phyloP scores from a whole-genome alignment of 2,113 vertebrate genomes.

The Galeopterus variegatus region DNA sequence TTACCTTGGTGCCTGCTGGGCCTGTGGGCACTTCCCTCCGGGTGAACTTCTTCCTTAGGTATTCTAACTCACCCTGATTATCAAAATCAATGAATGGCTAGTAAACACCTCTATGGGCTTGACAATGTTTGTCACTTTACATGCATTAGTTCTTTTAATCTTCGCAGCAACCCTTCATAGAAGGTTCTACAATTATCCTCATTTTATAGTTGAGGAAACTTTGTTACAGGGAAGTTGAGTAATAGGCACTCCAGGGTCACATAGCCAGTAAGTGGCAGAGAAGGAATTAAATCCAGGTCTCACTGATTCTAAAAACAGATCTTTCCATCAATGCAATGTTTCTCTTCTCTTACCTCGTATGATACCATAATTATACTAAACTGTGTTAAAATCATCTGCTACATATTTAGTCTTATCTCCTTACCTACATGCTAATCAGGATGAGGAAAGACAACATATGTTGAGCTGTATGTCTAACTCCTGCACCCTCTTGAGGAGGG shows the following conservation, averaged over 20 bases:
- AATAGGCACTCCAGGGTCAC: not conserved
- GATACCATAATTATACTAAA: not conserved
- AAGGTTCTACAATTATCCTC: not conserved
- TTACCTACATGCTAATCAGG: not conserved
- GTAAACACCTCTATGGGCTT: not conserved
- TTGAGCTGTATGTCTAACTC: not conserved
- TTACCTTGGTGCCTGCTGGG: too few relatives aligned
- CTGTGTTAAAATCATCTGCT: not conserved
- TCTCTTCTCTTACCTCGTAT: not conserved
- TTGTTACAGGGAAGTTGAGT: not conserved
- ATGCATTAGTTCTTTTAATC: not conserved
- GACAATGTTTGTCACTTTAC: not conserved
- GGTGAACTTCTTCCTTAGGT: not conserved
- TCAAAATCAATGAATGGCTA: not conserved
- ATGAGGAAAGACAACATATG: not conserved
- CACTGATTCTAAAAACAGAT: slow-evolving; percentile 18
- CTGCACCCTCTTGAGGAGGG: not conserved
- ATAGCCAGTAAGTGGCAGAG: not conserved
- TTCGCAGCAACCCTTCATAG: not conserved
- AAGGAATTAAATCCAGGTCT: not conserved
- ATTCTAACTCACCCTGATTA: not conserved
- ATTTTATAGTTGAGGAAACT: slow-evolving; percentile 5
- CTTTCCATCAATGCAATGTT: not conserved
- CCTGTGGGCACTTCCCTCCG: too few relatives aligned
- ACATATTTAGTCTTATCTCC: slow-evolving; percentile 2